Evolutionary conservation across 2,888 invertebrate genomes (phyloP), one percentile per base, ranked within the genome.

Genomic region (Metellina segmentata): DNA sequence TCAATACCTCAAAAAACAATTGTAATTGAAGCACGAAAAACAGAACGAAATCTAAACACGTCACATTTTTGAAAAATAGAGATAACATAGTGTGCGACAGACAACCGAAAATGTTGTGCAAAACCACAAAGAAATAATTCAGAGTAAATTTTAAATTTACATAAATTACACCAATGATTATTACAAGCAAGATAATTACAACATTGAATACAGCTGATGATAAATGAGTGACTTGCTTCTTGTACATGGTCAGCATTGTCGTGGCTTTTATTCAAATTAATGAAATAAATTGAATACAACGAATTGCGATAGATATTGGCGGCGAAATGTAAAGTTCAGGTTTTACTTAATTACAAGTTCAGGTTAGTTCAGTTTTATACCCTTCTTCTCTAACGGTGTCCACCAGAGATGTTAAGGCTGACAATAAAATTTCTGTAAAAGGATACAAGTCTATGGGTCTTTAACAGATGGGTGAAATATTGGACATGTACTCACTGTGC

Each of bases 1-100:
- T 85, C 34, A 61, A 34, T 9, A 85, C 19, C 74, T 85, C 83
- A 6, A 16, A n/a, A 34, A 85, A 16, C 13, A 85, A 16, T 34
- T 85, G 83, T 16, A 85, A 20, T 34, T 85, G 83, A 0, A 85
- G 74, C 6, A 85, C 53, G 2, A 74, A 7, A 13, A 61, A 75
- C 5, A 85, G 20, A 75, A 85, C 34, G 34, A 74, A 7, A 85
- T 85, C 83, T n/a, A 85, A 34, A 9, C 74, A 85, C 52, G 53
- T 34, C 0, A 20, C 16, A 34, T 53, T 52, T 74, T 74, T 85
- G 19, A 85, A 48, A 34, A 85, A 85, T n/a, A 85, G 53, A 13
- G 74, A 51, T 51, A 74, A 34, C 34, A 85, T 74, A 61, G 13
- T 53, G 71, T 85, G 74, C 4, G 53, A 49, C n/a, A 74, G 34